Evolutionary conservation across 2,888 invertebrate genomes (phyloP), one percentile per base, ranked within the genome.

Genomic region (Athrips mouffetella): DNA sequence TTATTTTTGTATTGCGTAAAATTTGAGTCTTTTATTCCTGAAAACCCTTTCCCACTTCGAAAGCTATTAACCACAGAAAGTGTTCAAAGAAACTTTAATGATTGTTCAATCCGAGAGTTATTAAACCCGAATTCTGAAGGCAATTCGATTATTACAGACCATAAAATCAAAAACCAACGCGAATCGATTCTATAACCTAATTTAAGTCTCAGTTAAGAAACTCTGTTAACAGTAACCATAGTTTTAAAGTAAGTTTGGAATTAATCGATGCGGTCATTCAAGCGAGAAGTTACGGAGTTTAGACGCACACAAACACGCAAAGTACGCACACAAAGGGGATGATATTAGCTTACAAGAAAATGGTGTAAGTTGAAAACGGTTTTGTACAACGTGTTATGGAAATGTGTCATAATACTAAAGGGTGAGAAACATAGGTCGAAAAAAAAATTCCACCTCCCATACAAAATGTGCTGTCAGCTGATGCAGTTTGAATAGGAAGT

Each of bases 221-320:
- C 58, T 58, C 57, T 47, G 50, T 41, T 54, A 47, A 58, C 56
- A 60, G n/a, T 50, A 50, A 53, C 48, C 63, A 63, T 67, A 70
- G 67, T 73, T 76, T 65, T 63, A 66, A 67, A 70, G 60, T 66
- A 68, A 73, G 63, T 72, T 73, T 59, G 67, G 68, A 70, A 73
- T 73, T 69, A 73, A 74, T 74, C 69, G 68, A 60, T 55, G 62
- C 52, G 65, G 69, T 63, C 67, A 70, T 61, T 66, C 57, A 63
- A 53, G 63, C 62, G 65, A 50, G 52, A 64, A 67, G 63, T 68
- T 65, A 57, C 55, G 50, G 57, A 53, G 49, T 55, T 37, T 1
- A 10, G 52, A 52, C 37, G 47, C 50, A 47, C 50, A 46, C 51
- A 52, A 48, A 50, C 52, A 50, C 41, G 49, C 44, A 15, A 15